Evolutionary conservation across 2,888 invertebrate genomes (phyloP).

Genomic region (Nebria salina): DNA sequence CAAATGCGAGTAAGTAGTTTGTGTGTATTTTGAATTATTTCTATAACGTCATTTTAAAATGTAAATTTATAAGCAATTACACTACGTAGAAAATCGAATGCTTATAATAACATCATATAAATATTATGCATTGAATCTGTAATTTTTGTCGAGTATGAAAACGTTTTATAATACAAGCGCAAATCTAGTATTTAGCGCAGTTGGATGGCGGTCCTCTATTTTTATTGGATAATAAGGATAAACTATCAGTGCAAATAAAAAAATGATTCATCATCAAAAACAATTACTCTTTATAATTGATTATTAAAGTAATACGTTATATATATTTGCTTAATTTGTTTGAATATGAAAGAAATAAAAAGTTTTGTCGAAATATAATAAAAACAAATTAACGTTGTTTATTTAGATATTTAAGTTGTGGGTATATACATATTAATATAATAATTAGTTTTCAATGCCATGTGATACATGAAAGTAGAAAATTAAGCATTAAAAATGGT

Average conservation of each 20-base stretch:
- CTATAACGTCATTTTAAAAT: constrained; percentile 39
- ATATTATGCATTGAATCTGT: background rate
- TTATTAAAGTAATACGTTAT: background rate
- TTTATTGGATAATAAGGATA: background rate
- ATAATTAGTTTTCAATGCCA: background rate
- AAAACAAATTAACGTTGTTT: no score
- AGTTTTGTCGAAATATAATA: no score
- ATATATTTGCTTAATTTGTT: background rate
- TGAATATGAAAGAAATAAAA: background rate
- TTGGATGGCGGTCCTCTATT: constrained; percentile 38
- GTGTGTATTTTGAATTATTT: constrained; percentile 32
- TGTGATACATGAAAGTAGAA: background rate
- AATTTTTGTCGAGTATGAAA: background rate
- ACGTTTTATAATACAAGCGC: background rate
- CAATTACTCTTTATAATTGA: background rate
- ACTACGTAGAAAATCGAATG: background rate
- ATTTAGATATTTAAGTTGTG: background rate
- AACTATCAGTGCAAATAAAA: background rate
- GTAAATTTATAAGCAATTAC: background rate
- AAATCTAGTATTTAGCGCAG: constrained; percentile 37
- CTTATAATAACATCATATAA: background rate
- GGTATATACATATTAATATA: background rate
- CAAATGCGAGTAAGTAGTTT: constrained; percentile 38
- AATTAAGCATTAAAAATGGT: background rate
- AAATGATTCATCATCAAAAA: background rate